Evolutionary conservation across 2,113 vertebrate species (phyloP).

Genomic region (human): GRCh38 chr7:47281501-47282000

Average conservation of each 20-base stretch:
- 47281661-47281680: neutral
- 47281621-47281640: neutral
- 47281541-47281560: no score
- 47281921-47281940: neutral
- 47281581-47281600: neutral
- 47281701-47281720: neutral
- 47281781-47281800: neutral
- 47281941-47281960: neutral
- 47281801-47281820: neutral
- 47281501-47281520: fast-evolving
- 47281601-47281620: no score
- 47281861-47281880: neutral
- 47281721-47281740: neutral
- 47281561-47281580: neutral
- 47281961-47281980: neutral
- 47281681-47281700: neutral
- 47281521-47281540: neutral
- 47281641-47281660: neutral
- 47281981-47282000: neutral
- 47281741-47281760: neutral
- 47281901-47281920: neutral
- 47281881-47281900: neutral
- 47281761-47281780: neutral
- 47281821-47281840: neutral
- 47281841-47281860: neutral